These are phyloP conservation scores for Semaprochilodus insignis DNA, from an alignment of 2,797 vertebrate genomes.

Conservation along the genomic window DNA sequence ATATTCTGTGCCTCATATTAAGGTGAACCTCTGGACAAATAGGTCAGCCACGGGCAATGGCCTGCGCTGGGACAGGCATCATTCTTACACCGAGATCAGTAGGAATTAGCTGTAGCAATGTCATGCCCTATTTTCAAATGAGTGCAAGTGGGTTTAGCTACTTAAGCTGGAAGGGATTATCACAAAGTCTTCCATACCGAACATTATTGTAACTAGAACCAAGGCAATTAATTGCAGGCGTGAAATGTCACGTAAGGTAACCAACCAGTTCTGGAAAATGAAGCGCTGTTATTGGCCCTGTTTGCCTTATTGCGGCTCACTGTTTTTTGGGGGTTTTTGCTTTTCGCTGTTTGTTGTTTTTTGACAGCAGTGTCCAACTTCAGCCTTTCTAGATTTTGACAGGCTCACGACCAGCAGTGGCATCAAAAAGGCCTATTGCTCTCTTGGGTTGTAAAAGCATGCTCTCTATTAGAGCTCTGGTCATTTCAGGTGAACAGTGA, in stretches of 20 bases:
- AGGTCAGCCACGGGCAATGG: slow-evolving; percentile 1
- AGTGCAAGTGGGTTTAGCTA: slow-evolving; percentile 42
- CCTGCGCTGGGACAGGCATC: neutral
- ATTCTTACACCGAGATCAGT: slow-evolving; percentile 27
- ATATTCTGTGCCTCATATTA: slow-evolving; percentile 19
- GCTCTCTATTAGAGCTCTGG: neutral
- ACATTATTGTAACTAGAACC: slow-evolving; percentile 42
- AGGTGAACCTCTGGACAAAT: slow-evolving; percentile 18
- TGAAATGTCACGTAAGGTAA: slow-evolving; percentile 29
- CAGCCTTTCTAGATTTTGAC: neutral
- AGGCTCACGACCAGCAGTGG: slow-evolving; percentile 1
- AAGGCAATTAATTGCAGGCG: slow-evolving; percentile 18
- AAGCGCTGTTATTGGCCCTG: neutral
- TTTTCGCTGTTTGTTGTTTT: neutral
- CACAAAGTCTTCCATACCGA: slow-evolving; percentile 29
- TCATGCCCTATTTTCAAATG: slow-evolving; percentile 51
- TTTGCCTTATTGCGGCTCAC: neutral
- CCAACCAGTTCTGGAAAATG: neutral
- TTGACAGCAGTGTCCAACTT: neutral
- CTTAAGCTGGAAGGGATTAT: slow-evolving; percentile 49
- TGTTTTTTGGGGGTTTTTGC: neutral
- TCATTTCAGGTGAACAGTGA: slow-evolving; percentile 24
- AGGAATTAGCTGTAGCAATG: slow-evolving; percentile 39
- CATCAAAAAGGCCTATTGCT: neutral
- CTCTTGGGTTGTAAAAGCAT: neutral